Percentiles rank a stretch among this genome's conserved stretches.
These are phyloP conservation scores for Lithophane socia DNA, from an alignment of 2,888 invertebrate species.

Conservation along the genomic window DNA sequence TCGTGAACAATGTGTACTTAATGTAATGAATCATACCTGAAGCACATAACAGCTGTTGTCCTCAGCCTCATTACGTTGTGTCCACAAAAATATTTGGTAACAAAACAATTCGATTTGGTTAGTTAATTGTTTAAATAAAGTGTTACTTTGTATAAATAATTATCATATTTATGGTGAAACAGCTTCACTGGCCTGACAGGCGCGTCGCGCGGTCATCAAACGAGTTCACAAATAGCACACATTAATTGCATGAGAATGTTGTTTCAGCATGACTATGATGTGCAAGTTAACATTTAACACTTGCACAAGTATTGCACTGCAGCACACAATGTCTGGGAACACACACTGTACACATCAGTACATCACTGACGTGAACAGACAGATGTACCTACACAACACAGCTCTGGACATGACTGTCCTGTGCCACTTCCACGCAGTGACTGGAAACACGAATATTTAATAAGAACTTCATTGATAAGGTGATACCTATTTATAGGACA, in stretches of 20 bases:
- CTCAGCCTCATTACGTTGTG: slow-evolving; percentile 24
- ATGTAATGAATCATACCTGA: slow-evolving; percentile 21
- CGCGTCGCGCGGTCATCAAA: neutral
- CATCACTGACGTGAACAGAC: neutral
- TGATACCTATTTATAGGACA: neutral
- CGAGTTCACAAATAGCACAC: slow-evolving; percentile 24
- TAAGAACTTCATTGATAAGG: slow-evolving; percentile 7
- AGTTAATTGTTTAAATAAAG: slow-evolving; percentile 5
- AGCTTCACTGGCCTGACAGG: neutral
- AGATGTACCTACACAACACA: neutral
- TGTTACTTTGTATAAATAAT: slow-evolving; percentile 1
- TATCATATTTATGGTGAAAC: neutral
- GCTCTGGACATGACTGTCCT: slow-evolving; percentile 5
- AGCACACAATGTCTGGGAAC: neutral
- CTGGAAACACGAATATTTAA: slow-evolving; percentile 14
- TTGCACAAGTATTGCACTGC: slow-evolving; percentile 21
- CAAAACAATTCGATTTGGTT: slow-evolving; percentile 11
- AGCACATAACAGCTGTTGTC: slow-evolving; percentile 14
- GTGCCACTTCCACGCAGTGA: neutral
- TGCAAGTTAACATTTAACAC: slow-evolving; percentile 7
- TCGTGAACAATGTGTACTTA: neutral
- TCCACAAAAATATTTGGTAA: slow-evolving; percentile 6
- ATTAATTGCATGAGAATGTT: neutral
- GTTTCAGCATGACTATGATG: neutral
- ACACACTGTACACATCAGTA: neutral